Percentiles rank a stretch among this genome's conserved stretches.
These are phyloP conservation scores for Hypsibius dujardini DNA, from an alignment of 1,140 invertebrate species.

Conservation along the genomic window DNA sequence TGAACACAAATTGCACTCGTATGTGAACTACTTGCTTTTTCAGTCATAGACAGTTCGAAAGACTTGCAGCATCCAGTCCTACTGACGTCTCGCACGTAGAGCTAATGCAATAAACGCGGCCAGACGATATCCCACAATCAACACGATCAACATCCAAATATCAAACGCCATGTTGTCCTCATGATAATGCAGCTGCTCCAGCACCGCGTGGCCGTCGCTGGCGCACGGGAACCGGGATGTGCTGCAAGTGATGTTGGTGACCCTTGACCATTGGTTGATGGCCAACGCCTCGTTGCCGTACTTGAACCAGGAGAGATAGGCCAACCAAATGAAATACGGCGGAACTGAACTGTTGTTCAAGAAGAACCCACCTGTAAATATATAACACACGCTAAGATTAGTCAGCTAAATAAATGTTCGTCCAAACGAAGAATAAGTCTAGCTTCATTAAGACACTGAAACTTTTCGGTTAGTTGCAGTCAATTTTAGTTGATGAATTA, in stretches of 20 bases:
- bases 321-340: conserved; percentile 14
- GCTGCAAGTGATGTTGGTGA: conserved; percentile 44
- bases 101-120: conserved; percentile 52
- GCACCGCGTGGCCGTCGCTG: conserved; percentile 51
- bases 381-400: no score
- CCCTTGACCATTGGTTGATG: conserved; percentile 75
- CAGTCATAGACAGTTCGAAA: no score
- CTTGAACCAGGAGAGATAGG: conserved; percentile 78
- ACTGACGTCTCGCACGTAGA: conserved; percentile 23
- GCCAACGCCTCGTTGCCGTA: conserved; percentile 78
- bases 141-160: conserved; percentile 45
- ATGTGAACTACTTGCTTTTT: no score
- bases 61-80: no score
- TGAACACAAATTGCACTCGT: no score
- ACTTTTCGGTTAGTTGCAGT: no score
- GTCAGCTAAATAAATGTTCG: no score
- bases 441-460: no score
- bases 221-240: conserved; percentile 50
- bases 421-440: no score
- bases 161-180: conserved; percentile 54
- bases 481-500: no score
- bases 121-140: conserved; percentile 56
- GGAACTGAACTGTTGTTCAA: conserved; percentile 60
- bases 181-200: conserved; percentile 58
- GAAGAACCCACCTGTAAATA: conserved; percentile 49